Evolutionary conservation across 2,797 vertebrate genomes (phyloP).

Genomic region (Anniella stebbinsi): DNA sequence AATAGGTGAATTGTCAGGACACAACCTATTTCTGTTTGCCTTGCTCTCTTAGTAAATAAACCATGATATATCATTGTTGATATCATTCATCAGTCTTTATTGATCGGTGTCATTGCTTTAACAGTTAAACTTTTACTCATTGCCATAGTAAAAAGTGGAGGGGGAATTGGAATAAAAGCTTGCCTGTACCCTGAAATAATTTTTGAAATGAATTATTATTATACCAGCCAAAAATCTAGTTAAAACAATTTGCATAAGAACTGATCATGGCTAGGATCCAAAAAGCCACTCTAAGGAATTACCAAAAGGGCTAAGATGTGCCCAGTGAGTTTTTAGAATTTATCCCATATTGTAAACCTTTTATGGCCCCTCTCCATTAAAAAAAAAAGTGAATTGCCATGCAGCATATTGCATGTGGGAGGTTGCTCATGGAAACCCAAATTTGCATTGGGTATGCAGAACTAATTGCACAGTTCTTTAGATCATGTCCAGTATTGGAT

Average conservation of each 20-base stretch:
- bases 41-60: not conserved
- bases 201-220: conserved; percentile 29
- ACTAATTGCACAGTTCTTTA: not conserved
- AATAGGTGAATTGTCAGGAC: not conserved
- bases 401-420: not conserved
- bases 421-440: not conserved
- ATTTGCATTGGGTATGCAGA: not conserved
- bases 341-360: not conserved
- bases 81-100: conserved; percentile 9
- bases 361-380: not conserved
- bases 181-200: conserved; percentile 8
- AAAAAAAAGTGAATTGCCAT: not conserved
- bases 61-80: conserved; percentile 1
- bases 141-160: not conserved
- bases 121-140: not conserved
- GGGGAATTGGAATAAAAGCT: conserved; percentile 6
- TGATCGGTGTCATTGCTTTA: conserved; percentile 2
- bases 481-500: not conserved
- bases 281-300: not conserved
- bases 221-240: conserved; percentile 11
- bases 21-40: not conserved
- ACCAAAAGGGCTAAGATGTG: not conserved
- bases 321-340: not conserved
- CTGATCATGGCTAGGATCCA: conserved; percentile 9
- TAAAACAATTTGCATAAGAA: conserved; percentile 22